Evolutionary conservation across 2,797 vertebrate species (phyloP), one percentile per base, ranked within the genome.

Genomic region (Poeciliopsis presidionis): DNA sequence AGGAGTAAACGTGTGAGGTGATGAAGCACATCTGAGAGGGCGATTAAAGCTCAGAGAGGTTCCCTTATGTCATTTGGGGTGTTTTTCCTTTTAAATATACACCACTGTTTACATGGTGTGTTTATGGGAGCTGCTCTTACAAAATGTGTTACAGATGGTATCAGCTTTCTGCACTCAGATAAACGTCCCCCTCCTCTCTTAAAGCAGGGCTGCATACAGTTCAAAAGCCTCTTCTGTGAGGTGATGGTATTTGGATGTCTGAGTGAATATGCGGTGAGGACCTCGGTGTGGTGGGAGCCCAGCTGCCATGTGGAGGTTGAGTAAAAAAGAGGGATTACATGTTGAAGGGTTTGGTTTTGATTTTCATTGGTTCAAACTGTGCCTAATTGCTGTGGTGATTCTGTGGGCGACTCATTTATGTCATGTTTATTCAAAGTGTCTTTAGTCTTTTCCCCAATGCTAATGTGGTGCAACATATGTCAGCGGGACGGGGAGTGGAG

Each of bases 91-190:
- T 91, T 92, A 82, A 89, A 87, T 87, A 86, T 72, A 86, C 79
- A 83, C 65, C 84, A 88, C 85, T 91, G 91, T 95, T 95, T 95
- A 93, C 88, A 86, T 46, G 73, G 49, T 73, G 71, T 92, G 93
- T 95, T 95, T 94, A 95, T 90, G 59, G 87, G 90, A 93, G 77
- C 86, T 84, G 92, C 93, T 94, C 93, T 95, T 94, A 95, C 90
- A 79, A 82, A 92, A 83, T 53, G 65, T 85, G 89, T 92, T 75
- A 86, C 85, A 91, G 91, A 92, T 87, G 82, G 83, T 89, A 93
- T 90, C 87, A 86, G 87, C 86, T 72, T 80, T 84, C 73, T 73
- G 69, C 76, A 46, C 83, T 91, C 76, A 30, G 87, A 93, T 93
- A 95, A 95, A 95, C 93, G 93, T 93, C 93, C 94, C 94, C 93